Base-by-base conservation (phyloP, 2,113 vertebrate species). In the Saguinus imperator region DNA sequence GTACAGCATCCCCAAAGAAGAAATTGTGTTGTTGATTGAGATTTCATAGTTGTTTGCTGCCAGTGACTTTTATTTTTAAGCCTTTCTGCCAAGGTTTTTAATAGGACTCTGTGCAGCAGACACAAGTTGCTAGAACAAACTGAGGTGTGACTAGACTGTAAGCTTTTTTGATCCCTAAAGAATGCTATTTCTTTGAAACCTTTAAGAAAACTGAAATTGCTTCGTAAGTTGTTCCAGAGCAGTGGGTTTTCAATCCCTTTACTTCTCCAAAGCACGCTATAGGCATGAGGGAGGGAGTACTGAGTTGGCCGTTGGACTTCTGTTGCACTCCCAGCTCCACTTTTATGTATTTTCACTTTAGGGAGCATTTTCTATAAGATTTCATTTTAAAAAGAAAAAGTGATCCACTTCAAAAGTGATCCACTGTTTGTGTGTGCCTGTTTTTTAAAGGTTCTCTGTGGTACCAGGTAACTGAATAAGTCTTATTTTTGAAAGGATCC, bases 351-450 rank as follows among this genome's bases (percentile, higher is more conserved):
- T 88, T 58, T 77, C n/a, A 10, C 75, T 25, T 70, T 9, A 18
- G 17, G 25, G 61, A 79, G 3, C 21, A 40, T 92, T 80, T 83
- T 52, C 58, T 21, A 21, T 81, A 68, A 85, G 93, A 48, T 87
- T 89, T 87, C 52, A 83, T 58, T 92, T 88, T 91, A n/a, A 40
- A 92, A 68, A 92, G 72, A 77, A 68, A 92, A 77, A 77, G 9
- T 10, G 8, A 48, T 48, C 45, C 45, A 48, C 45, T 48, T 48
- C 23, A 40, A 50, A 75, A 23, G 8, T 57, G 14, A 43, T 43
- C 64, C 37, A 4, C 37, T 61, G 1, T 57, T 68, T 80, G 37
- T 64, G 12, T 64, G 6, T 64, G 27, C 29, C n/a, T 27, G 1
- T 5, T 68, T 32, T 45, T 45, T 58, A 55, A 40, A 55, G 21